Conservation (phyloP, 2,797 vertebrate genomes). For the Lophius americanus region DNA sequence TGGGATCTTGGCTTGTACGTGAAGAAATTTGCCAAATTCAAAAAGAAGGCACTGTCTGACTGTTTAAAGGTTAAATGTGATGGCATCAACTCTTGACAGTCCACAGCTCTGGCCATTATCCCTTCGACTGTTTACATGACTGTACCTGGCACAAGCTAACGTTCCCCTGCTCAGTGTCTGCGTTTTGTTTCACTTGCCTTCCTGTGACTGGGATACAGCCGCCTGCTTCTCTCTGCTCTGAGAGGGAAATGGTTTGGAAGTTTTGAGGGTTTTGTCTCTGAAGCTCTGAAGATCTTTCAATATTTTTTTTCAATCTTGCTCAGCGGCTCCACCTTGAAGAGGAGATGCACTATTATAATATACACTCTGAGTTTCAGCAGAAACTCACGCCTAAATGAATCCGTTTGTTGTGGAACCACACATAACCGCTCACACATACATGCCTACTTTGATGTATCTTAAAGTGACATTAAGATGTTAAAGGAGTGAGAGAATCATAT, state of each 20-base stretch:
- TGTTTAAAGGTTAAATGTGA: conserved; percentile 9
- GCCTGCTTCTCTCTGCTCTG: conserved; percentile 50
- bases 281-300: conserved; percentile 35
- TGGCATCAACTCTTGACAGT: conserved; percentile 6
- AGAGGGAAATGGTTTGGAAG: conserved; percentile 37
- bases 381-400: conserved; percentile 9
- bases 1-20: background rate
- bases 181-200: conserved; percentile 64
- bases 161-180: conserved; percentile 71
- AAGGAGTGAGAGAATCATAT: background rate
- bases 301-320: conserved; percentile 21
- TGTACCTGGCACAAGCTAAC: conserved; percentile 84
- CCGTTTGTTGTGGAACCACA: conserved; percentile 15
- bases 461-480: background rate
- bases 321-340: conserved; percentile 40
- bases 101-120: conserved; percentile 64
- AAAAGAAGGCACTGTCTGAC: too few relatives aligned
- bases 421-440: background rate
- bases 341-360: conserved; percentile 11
- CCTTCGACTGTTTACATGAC: conserved; percentile 66
- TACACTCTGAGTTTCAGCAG: conserved; percentile 2
- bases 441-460: conserved; percentile 2
- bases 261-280: conserved; percentile 53
- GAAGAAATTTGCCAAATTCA: too few relatives aligned
- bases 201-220: conserved; percentile 51